Evolutionary conservation across 2,888 invertebrate genomes (phyloP).

Genomic region (Thymelicus lineola): DNA sequence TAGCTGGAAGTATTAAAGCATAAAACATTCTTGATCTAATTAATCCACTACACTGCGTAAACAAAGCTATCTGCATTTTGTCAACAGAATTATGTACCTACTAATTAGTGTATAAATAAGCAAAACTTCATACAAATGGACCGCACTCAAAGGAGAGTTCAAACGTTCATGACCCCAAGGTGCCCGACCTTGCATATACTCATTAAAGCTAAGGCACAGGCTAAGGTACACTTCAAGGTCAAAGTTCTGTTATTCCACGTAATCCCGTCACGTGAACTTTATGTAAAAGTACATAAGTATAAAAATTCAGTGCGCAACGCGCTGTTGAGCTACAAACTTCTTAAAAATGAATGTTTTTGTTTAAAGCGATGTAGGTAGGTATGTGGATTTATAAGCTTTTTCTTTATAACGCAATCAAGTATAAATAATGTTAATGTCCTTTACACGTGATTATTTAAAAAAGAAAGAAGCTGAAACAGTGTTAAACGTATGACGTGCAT

Average conservation of each 20-base stretch:
- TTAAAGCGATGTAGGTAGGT: not conserved
- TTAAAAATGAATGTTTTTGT: conserved; percentile 5
- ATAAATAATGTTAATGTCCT: too few relatives aligned
- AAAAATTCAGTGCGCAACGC: conserved; percentile 17
- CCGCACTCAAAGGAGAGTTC: conserved; percentile 49
- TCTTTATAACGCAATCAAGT: conserved; percentile 16
- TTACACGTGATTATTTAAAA: too few relatives aligned
- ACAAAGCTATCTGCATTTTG: too few relatives aligned
- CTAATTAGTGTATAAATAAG: not conserved
- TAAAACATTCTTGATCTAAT: too few relatives aligned
- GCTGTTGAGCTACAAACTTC: not conserved
- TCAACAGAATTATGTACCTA: too few relatives aligned
- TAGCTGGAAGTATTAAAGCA: too few relatives aligned
- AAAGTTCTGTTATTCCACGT: conserved; percentile 5
- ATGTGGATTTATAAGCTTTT: conserved; percentile 13
- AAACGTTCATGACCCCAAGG: conserved; percentile 51
- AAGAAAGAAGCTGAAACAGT: too few relatives aligned
- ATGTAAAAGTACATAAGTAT: conserved; percentile 10
- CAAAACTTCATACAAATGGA: conserved; percentile 57
- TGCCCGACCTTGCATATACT: conserved; percentile 50
- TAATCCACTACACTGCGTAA: too few relatives aligned
- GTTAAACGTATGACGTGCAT: too few relatives aligned
- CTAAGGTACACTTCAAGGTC: conserved; percentile 23
- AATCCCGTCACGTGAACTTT: conserved; percentile 18
- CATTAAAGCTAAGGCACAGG: conserved; percentile 1